These are phyloP conservation scores for Alligator mississippiensis DNA, from an alignment of 2,113 vertebrate species.

Conservation along the genomic window DNA sequence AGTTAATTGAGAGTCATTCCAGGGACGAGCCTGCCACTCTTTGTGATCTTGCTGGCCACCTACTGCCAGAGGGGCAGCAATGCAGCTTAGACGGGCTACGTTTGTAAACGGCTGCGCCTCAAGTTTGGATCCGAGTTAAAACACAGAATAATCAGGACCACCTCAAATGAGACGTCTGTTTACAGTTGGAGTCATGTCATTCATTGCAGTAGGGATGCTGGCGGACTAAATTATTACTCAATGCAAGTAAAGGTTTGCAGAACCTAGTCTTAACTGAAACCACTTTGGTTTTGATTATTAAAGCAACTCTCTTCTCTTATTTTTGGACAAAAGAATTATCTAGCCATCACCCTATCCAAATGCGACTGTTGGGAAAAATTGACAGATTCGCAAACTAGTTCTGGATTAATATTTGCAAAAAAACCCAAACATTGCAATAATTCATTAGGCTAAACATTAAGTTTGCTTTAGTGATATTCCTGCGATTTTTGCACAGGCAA, in stretches of 20 bases:
- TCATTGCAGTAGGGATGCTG: neutral
- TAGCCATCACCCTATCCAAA: neutral
- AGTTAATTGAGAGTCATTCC: too few species aligned
- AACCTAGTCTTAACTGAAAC: neutral
- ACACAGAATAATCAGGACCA: too few species aligned
- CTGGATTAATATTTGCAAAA: neutral
- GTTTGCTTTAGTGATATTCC: neutral
- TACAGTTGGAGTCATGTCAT: accelerated
- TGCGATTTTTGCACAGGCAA: neutral
- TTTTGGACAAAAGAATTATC: neutral
- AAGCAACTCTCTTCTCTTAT: neutral
- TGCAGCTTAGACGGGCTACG: too few species aligned
- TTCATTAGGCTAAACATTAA: neutral
- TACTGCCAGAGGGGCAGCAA: too few species aligned
- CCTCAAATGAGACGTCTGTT: neutral
- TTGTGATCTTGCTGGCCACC: too few species aligned
- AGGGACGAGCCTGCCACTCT: too few species aligned
- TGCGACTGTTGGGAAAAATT: neutral
- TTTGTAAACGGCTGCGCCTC: too few species aligned
- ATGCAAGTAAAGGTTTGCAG: neutral
- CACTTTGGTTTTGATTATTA: neutral
- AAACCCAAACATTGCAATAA: neutral
- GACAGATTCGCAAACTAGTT: neutral
- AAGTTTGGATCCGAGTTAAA: too few species aligned
- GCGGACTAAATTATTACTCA: neutral